A percentile compares a stretch with the other conserved stretches of the same genome.
Evolutionary conservation across 2,888 invertebrate genomes (phyloP).

Genomic region (Harpalus rubripes): DNA sequence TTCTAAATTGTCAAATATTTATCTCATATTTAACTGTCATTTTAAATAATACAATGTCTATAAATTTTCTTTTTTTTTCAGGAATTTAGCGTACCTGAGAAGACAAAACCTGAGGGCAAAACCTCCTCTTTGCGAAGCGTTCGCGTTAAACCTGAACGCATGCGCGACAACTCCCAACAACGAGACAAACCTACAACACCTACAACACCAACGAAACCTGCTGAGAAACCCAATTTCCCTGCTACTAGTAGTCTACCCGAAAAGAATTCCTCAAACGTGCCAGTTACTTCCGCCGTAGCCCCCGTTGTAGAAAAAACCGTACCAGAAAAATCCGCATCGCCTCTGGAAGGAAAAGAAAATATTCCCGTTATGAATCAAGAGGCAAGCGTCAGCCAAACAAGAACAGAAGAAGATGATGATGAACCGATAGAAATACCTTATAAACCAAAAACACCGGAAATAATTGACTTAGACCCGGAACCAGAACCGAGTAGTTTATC

Average conservation of each 20-base stretch:
- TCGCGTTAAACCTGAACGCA: constrained; percentile 82
- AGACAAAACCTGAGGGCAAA: constrained; percentile 77
- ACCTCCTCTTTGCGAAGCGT: constrained; percentile 82
- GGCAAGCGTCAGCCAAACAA: constrained; percentile 64
- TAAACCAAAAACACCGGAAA: constrained; percentile 82
- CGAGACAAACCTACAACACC: constrained; percentile 74
- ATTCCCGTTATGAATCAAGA: constrained; percentile 77
- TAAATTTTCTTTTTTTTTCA: constrained; percentile 70
- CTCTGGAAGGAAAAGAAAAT: constrained; percentile 80
- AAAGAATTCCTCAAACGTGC: constrained; percentile 73
- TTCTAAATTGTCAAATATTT: no score
- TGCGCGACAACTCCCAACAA: constrained; percentile 71
- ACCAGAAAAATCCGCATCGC: constrained; percentile 76
- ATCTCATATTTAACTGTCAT: no score
- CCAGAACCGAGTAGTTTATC: constrained; percentile 70
- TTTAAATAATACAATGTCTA: no score
- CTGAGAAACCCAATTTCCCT: constrained; percentile 72
- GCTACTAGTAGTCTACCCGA: constrained; percentile 69
- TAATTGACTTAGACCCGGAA: constrained; percentile 81
- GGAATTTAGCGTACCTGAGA: constrained; percentile 75
- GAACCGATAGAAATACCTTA: constrained; percentile 79
- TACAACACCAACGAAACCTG: constrained; percentile 70
- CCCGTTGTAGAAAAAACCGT: constrained; percentile 76
- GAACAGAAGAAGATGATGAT: constrained; percentile 66
- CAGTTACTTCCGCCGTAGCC: constrained; percentile 75